phyloP scores from a whole-genome alignment of 2,888 invertebrate species.

The Copidosoma aretas region DNA sequence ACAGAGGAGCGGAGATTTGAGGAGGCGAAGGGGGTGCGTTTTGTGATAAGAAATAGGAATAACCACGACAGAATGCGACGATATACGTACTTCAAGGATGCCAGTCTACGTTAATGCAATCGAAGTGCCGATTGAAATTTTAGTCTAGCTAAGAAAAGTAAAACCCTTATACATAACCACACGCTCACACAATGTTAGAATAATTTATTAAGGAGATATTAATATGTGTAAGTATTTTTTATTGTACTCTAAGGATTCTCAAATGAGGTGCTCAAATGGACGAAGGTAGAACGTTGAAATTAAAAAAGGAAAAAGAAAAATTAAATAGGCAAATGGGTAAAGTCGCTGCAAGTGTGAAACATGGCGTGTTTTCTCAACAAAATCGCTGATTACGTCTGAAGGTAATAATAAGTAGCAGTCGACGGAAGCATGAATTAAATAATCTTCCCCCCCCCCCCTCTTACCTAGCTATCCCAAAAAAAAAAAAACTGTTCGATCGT shows the following conservation, averaged over 20 bases:
- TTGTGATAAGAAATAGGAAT: constrained; percentile 61
- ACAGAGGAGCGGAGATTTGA: constrained; percentile 46
- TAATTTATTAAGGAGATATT: constrained; percentile 3
- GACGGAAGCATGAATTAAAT: no score
- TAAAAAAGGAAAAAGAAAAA: not conserved
- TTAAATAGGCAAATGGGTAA: constrained; percentile 4
- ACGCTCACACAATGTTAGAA: not conserved
- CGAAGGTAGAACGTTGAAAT: not conserved
- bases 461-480: not conserved
- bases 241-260: constrained; percentile 25
- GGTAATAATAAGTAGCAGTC: no score
- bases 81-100: constrained; percentile 55
- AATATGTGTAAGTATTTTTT: constrained; percentile 32
- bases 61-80: constrained; percentile 57
- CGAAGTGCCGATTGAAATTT: constrained; percentile 42
- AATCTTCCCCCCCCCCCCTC: no score
- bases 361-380: no score
- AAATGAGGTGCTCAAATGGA: constrained; percentile 27
- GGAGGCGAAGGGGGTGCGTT: constrained; percentile 50
- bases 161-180: no score
- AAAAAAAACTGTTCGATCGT: constrained; percentile 8
- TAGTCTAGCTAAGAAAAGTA: not conserved
- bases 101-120: constrained; percentile 51
- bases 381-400: no score
- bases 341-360: no score